Evolutionary conservation across 2,888 invertebrate species (phyloP).

Genomic region (Tachina grossa): DNA sequence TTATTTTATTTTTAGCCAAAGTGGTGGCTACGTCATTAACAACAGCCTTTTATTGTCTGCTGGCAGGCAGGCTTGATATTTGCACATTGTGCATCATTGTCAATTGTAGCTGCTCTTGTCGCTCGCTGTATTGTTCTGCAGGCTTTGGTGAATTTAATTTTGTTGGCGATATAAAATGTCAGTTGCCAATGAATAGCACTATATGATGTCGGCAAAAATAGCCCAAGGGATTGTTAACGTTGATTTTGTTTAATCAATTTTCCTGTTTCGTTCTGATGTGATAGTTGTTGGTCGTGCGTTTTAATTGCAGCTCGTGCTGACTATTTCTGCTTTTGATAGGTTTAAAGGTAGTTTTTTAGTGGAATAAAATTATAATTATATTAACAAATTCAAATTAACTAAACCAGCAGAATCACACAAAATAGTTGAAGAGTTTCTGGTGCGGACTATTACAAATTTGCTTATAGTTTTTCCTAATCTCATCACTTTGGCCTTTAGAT

Average conservation of each 20-base stretch:
- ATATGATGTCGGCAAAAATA: conserved; percentile 47
- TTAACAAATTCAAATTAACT: background rate
- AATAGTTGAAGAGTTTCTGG: too few species aligned
- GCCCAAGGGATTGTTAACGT: conserved; percentile 28
- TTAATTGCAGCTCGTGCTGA: conserved; percentile 54
- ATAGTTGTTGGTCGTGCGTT: conserved; percentile 29
- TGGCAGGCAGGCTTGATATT: conserved; percentile 52
- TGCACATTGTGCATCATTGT: conserved; percentile 3
- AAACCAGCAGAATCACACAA: too few species aligned
- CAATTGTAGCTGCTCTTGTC: conserved; percentile 25
- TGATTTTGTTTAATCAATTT: conserved; percentile 23
- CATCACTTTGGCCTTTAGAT: too few species aligned
- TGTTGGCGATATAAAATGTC: conserved; percentile 60
- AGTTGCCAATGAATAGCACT: conserved; percentile 49
- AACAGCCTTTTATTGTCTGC: conserved; percentile 56
- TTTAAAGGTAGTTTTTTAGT: background rate
- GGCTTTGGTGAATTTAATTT: conserved; percentile 42
- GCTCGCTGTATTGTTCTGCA: conserved; percentile 30
- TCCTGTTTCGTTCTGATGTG: background rate
- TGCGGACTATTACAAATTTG: too few species aligned
- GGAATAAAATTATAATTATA: background rate
- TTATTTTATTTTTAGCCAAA: conserved; percentile 51
- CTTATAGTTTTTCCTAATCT: too few species aligned
- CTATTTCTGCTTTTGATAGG: conserved; percentile 15
- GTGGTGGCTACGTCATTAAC: conserved; percentile 68